Evolutionary conservation across 1,140 invertebrate species (phyloP), one percentile per base, ranked within the genome.

Genomic region (Paracyclopina nana): DNA sequence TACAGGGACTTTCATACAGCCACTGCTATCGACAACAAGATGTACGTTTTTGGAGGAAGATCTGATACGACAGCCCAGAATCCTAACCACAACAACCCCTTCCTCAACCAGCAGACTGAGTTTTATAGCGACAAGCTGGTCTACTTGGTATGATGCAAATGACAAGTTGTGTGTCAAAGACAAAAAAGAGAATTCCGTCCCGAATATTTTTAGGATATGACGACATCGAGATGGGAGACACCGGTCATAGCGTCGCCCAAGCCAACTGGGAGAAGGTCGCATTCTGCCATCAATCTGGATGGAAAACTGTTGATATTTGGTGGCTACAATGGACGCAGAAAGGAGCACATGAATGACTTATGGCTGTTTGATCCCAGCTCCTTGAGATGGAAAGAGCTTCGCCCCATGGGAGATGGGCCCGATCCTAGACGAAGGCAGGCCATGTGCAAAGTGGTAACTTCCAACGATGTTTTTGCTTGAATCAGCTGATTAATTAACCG

Each of bases 281-380:
- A 45, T 22, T 18, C 18, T 3, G 43, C 43, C 3, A n/a, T 45
- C 5, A 45, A 45, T 26, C 16, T 45, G 5, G 14, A 45, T 22
- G 43, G 16, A 18, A n/a, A 26, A 2, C 43, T 45, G 2, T 26
- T 18, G 12, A 45, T 45, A 45, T 45, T 45, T 26, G 43, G 43
- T 3, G 43, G 43, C 3, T 45, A 18, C 43, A 3, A 45, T 12
- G 43, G 14, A 12, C 16, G 14, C 18, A 28, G 6, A n/a, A 45
- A 45, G 16, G 43, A 45, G 2, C 43, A 45, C n/a, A 45, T 45
- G 43, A 45, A 45, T 20, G 43, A 45, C 12, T n/a, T 45, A 24
- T 45, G 43, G 43, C 16, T 18, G 14, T 26, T 45, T 20, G 43
- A 45, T 20, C 24, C 14, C 18, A 12, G 12, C 2, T 45, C 43